phyloP scores from a whole-genome alignment of 2,113 vertebrate genomes.

The Dasyornis broadbenti region DNA sequence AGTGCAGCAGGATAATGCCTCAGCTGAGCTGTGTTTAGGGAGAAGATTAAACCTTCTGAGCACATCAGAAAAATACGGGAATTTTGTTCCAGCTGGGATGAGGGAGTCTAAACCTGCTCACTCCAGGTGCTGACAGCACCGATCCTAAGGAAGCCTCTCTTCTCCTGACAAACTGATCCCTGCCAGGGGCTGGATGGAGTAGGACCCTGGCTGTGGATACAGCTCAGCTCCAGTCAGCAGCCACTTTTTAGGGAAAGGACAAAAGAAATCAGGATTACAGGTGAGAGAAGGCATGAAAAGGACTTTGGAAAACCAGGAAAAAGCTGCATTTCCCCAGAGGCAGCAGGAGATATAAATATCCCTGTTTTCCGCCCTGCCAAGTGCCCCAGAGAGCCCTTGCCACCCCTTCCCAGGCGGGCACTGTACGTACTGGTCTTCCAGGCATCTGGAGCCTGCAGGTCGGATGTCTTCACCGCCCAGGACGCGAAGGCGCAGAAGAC shows the following conservation, averaged over 20 bases:
- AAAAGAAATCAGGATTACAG: rapidly evolving
- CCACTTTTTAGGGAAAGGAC: background rate
- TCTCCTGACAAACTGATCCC: background rate
- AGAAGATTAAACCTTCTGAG: background rate
- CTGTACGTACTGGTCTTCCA: conserved; percentile 89
- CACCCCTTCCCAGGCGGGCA: background rate
- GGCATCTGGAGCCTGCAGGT: conserved; percentile 84
- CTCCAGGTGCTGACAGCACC: background rate
- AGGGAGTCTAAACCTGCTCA: background rate
- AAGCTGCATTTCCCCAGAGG: background rate
- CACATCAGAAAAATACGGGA: rapidly evolving
- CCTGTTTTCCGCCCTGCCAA: background rate
- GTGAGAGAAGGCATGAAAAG: background rate
- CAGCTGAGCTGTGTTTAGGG: background rate
- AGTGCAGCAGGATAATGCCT: background rate
- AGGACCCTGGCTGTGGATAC: background rate
- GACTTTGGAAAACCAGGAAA: background rate
- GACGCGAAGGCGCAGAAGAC: conserved; percentile 92
- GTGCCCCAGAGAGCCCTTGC: background rate
- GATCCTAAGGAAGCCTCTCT: background rate
- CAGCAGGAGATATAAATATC: background rate
- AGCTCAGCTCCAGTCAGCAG: background rate
- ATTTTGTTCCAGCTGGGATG: background rate
- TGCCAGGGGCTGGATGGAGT: background rate
- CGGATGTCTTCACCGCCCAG: conserved; percentile 90